Percentiles rank a stretch among this genome's conserved stretches.
Conservation (phyloP, 2,797 vertebrate genomes). For the Dermochelys coriacea region DNA sequence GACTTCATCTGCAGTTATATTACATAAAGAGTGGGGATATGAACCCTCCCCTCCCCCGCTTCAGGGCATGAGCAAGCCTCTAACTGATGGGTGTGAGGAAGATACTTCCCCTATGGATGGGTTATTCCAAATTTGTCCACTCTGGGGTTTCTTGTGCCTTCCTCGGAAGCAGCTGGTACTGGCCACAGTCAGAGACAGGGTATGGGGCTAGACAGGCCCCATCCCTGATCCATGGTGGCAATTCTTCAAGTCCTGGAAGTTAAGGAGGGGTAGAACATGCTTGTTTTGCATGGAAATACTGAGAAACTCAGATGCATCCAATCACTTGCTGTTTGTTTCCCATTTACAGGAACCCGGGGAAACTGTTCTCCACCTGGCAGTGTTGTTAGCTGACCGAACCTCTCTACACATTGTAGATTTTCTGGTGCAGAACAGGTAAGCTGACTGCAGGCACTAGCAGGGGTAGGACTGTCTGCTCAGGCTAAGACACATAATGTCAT, state of each 20-base stretch:
- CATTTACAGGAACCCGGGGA: conserved; percentile 86
- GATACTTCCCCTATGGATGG: background rate
- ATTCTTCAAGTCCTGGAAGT: background rate
- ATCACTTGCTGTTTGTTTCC: background rate
- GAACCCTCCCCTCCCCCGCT: background rate
- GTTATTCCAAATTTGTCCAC: background rate
- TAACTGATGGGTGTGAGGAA: background rate
- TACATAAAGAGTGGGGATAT: background rate
- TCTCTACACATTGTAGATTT: conserved; percentile 90
- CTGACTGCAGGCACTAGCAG: background rate
- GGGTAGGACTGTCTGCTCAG: too few relatives aligned
- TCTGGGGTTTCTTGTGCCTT: background rate
- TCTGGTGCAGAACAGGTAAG: conserved; percentile 86
- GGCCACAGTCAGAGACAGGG: background rate
- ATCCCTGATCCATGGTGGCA: background rate
- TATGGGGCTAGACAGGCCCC: background rate
- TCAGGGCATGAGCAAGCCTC: background rate
- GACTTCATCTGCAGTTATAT: background rate
- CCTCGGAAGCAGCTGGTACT: background rate
- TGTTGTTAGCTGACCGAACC: conserved; percentile 85
- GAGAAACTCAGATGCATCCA: background rate
- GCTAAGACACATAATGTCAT: background rate
- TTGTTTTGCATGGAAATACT: rapidly evolving
- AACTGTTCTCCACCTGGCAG: conserved; percentile 86
- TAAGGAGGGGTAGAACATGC: background rate